These are phyloP conservation scores for Stomatorhinus ivindoensis DNA, from an alignment of 2,113 vertebrate genomes.

Conservation along the genomic window DNA sequence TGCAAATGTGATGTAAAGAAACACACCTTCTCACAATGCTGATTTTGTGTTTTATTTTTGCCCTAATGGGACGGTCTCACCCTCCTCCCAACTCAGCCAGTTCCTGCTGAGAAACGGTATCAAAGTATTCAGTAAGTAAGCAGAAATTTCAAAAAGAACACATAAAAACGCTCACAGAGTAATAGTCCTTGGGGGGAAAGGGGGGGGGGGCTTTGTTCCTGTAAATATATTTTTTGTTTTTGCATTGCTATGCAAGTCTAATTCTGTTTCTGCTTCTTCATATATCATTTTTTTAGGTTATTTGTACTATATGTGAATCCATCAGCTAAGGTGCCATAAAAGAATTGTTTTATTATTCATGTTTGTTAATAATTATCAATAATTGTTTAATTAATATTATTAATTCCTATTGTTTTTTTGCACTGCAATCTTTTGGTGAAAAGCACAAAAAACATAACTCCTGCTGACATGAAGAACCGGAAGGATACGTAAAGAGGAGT, in stretches of 20 bases:
- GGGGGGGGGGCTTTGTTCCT: constrained; percentile 70
- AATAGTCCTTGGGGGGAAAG: constrained; percentile 59
- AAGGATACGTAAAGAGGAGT: constrained; percentile 87
- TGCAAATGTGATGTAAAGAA: constrained; percentile 99
- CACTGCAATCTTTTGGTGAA: constrained; percentile 99
- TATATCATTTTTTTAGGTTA: constrained; percentile 71
- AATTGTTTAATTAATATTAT: constrained; percentile 52
- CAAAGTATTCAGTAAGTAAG: constrained; percentile 29
- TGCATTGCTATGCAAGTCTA: constrained; percentile 99
- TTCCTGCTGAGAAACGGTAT: constrained; percentile 63
- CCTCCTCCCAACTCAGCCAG: constrained; percentile 72
- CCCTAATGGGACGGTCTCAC: constrained; percentile 40
- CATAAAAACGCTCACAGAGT: constrained; percentile 44
- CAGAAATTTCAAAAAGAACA: constrained; percentile 48
- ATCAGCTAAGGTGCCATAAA: constrained; percentile 97
- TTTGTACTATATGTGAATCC: constrained; percentile 99
- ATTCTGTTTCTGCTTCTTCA: constrained; percentile 81
- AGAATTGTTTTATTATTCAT: constrained; percentile 87
- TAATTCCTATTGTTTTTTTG: constrained; percentile 77
- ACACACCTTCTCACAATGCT: constrained; percentile 86
- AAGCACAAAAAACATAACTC: constrained; percentile 99
- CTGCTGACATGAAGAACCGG: constrained; percentile 93
- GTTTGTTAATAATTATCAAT: constrained; percentile 65
- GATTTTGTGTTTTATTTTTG: constrained; percentile 73
- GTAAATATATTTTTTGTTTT: constrained; percentile 93